Conservation (phyloP, 2,113 vertebrate genomes). For the Tinamus guttatus region DNA sequence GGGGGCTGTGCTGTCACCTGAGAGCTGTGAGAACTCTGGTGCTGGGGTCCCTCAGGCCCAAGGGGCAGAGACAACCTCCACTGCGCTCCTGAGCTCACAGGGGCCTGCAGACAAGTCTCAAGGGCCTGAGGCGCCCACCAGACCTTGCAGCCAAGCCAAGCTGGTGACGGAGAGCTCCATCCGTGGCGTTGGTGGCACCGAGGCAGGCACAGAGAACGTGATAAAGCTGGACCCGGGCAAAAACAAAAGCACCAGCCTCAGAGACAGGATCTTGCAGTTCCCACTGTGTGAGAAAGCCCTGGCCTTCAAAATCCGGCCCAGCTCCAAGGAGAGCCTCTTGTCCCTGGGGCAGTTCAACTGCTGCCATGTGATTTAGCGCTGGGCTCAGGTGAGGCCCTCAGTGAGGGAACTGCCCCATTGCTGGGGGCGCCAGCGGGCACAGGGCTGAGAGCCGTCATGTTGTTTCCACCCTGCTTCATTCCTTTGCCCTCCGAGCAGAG, state of each 20-base stretch:
- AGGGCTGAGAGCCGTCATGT: not conserved
- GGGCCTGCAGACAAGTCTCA: not conserved
- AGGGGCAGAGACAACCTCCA: not conserved
- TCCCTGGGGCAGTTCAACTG: slow-evolving; percentile 92
- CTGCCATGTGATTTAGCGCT: slow-evolving; percentile 84
- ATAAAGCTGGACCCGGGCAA: slow-evolving; percentile 78
- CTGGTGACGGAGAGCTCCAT: not conserved
- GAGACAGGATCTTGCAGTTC: slow-evolving; percentile 72
- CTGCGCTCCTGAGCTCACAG: fast-evolving
- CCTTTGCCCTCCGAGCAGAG: not conserved
- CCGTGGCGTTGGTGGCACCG: not conserved
- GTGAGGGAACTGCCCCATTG: too few species aligned
- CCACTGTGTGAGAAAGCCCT: slow-evolving; percentile 72
- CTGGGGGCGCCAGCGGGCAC: not conserved
- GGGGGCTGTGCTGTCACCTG: fast-evolving
- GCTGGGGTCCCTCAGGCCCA: not conserved
- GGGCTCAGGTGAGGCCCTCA: too few species aligned
- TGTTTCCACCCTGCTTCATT: not conserved
- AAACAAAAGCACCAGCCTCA: slow-evolving; percentile 79
- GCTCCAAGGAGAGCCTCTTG: slow-evolving; percentile 86
- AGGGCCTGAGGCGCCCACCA: not conserved
- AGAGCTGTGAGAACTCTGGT: not conserved
- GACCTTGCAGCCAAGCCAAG: not conserved
- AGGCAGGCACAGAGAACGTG: not conserved
- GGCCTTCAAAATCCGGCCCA: slow-evolving; percentile 61